These are phyloP conservation scores for Cairina moschata DNA, from an alignment of 2,113 vertebrate species.

Conservation along the genomic window DNA sequence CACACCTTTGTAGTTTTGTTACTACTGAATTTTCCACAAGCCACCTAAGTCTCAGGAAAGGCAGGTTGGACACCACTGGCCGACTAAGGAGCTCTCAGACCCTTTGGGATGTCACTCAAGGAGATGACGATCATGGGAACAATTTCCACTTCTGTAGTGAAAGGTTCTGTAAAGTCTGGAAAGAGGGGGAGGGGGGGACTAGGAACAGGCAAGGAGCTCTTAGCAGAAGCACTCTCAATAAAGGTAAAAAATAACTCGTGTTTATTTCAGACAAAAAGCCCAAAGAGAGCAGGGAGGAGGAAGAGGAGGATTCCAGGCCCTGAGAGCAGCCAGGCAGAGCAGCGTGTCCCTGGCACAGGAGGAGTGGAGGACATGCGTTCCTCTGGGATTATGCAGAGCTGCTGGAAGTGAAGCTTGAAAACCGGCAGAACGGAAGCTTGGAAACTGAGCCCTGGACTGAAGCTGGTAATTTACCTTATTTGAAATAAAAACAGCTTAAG, in stretches of 20 bases:
- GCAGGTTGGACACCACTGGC: neutral
- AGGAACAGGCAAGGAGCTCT: neutral
- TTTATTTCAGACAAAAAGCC: constrained; percentile 19
- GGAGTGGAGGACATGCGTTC: neutral
- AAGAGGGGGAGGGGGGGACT: neutral
- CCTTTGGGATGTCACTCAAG: neutral
- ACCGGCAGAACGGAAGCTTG: constrained; percentile 25
- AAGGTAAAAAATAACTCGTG: constrained; percentile 2
- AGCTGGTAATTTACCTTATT: constrained; percentile 62
- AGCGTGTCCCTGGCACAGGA: constrained; percentile 8
- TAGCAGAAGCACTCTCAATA: neutral
- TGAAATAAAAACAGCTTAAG: constrained; percentile 68
- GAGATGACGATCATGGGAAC: neutral
- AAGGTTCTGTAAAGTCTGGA: neutral
- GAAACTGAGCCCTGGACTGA: constrained; percentile 32
- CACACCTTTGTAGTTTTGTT: neutral
- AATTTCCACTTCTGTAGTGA: neutral
- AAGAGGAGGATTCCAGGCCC: neutral
- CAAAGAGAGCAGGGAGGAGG: neutral
- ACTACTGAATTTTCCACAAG: neutral
- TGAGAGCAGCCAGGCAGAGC: neutral
- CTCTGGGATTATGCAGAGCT: constrained; percentile 39
- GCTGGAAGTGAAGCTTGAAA: constrained; percentile 56
- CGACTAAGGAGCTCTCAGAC: neutral
- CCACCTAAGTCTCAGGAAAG: neutral